Evolutionary conservation across 30 jellyfish, hydroid and myxozoan genomes (phyloP), one percentile per base, ranked within the genome.

Genomic region (Haliclystus octoradiatus): DNA sequence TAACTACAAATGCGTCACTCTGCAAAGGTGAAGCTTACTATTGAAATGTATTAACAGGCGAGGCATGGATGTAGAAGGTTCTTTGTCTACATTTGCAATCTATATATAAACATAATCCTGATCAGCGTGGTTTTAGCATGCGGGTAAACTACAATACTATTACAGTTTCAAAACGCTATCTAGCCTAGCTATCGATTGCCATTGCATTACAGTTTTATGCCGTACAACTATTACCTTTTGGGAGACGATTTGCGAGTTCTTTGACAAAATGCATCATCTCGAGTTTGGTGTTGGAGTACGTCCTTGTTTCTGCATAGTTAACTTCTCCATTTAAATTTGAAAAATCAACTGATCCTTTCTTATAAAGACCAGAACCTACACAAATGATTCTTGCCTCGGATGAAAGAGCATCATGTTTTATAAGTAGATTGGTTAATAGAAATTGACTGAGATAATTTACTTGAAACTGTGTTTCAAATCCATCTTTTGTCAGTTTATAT

Each of bases 381-480:
- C 79, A 52, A 33, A 88, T 72, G 28, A 88, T 74, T 50, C 89
- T 74, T 15, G 92, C 72, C 31, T 77, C 77, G 26, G 63, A 61
- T 14, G 82, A 60, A 0, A 19, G 63, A 28, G 23, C 67, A 76
- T 77, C 64, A 62, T 67, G 70, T 5, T 66, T 75, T 47, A 88
- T 23, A 23, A 88, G 68, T 32, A 80, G 66, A 57, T 80, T 80
- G 28, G 97, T 88, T 15, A 88, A 72, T 49, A 88, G 71, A 60
- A 88, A 88, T 70, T 81, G 94, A n/a, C 97, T 95, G 23, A 88
- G 70, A 60, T 88, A 90, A 66, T 88, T 88, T 5, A 81, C 95
- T 12, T 85, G 94, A 70, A 88, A 88, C 24, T 88, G 94, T 73
- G 79, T 74, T 50, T 88, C 97, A 65, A 63, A 19, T 1, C 97